Evolutionary conservation across 2,113 vertebrate species (phyloP), one percentile per base, ranked within the genome.

Genomic region (Oryzias woworae): DNA sequence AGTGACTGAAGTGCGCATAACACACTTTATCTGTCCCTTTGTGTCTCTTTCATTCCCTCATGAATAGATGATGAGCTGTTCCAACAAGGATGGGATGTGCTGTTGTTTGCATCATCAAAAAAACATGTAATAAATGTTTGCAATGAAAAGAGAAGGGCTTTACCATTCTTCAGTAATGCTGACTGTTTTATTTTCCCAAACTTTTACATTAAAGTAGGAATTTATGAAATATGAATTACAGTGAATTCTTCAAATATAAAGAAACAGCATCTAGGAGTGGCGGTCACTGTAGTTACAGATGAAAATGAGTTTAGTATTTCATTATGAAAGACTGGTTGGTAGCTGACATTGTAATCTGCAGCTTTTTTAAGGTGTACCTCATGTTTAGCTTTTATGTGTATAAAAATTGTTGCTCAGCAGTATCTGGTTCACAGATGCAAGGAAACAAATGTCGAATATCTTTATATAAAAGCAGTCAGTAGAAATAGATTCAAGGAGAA

Each of bases 91-190:
- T 82, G 82, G 82, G 81, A 76, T 77, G 71, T 65, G 73, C 73
- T 82, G 81, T 79, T 89, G 83, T 91, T 88, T 87, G 83, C 85
- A 87, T 87, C 86, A 87, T 85, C 13, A 59, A 45, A 81, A 80
- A 85, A 82, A 78, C 2, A 84, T 91, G 86, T 91, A 91, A 92
- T 92, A 92, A 92, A 92, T 92, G 88, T 92, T 92, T 92, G 88
- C 86, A 91, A 87, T 88, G 81, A 90, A 90, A 81, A 88, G 89
- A 81, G 87, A 87, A 71, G 66, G 81, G 69, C 80, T 71, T 86
- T 62, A 79, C 85, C 54, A 79, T 54, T 68, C 36, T 62, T 82
- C 62, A 46, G 51, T 17, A 54, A 73, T 68, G 31, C 48, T 67
- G 26, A 41, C 45, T 66, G 17, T 5, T 24, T 44, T 26, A 44